Base-by-base conservation (phyloP, 1,140 invertebrate genomes). In the Metaphire vulgaris region DNA sequence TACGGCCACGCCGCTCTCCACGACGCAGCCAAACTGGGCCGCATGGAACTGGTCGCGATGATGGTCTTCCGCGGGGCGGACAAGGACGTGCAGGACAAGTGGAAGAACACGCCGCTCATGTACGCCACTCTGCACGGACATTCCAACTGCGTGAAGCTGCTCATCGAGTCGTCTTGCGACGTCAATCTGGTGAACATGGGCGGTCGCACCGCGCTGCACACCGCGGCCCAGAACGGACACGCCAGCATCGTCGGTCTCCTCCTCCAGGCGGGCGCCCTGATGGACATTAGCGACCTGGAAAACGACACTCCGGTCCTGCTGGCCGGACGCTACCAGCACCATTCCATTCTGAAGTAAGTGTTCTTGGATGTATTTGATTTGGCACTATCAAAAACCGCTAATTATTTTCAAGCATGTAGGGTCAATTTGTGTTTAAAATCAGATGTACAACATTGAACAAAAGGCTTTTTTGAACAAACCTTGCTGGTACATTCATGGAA, bases 211-310 rank as follows among this genome's bases (percentile, higher is more conserved):
- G 84, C 85, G 0, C 74, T 87, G 21, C 85, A 87, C 71, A 79
- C 83, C 70, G 85, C 85, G 1, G 83, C 85, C 6, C 83, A 85
- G 77, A 79, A 84, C 26, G 85, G 85, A 1, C 88, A 88, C 15
- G 86, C 86, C n/a, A 78, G 84, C 29, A 90, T 89, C 77, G 83
- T 89, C 41, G 85, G 88, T 72, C 77, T 88, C 14, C 80, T 90
- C 29, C 83, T 90, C 1, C 83, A 86, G 2, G 81, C 83, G 33
- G 83, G 81, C 29, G 83, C 85, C 6, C 73, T 76, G 41, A 80
- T 83, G 33, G 82, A 84, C 75, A 79, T 80, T 16, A 81, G 82
- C 76, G 82, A 86, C 74, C 75, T 80, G n/a, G 75, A 81, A n/a
- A 81, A 79, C 1, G 80, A 80, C 74, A 82, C 84, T 0, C 83